Evolutionary conservation across 2,888 invertebrate species (phyloP).

Genomic region (Leuctra nigra): DNA sequence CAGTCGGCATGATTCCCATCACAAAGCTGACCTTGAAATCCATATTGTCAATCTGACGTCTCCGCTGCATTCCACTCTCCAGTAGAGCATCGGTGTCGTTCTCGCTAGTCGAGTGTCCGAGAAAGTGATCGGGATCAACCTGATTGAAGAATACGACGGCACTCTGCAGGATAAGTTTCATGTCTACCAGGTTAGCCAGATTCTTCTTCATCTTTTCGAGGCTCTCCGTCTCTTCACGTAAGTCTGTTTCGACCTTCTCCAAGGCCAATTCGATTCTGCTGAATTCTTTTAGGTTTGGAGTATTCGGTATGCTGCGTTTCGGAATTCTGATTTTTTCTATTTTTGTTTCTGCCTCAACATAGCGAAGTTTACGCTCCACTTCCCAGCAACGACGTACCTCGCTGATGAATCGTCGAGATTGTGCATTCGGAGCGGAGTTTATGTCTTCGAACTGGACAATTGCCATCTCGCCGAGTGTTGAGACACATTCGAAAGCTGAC

Average conservation of each 20-base stretch:
- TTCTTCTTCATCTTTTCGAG: background rate
- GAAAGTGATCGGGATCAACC: background rate
- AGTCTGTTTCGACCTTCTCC: background rate
- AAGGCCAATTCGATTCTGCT: background rate
- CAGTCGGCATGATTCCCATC: slow-evolving; percentile 92
- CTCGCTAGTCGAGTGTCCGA: background rate
- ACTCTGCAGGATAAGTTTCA: background rate
- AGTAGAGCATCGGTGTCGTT: no score
- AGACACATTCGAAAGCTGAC: background rate
- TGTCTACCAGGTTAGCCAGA: background rate
- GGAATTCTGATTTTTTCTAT: background rate
- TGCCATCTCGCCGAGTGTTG: background rate
- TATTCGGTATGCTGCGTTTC: background rate
- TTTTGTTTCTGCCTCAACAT: background rate
- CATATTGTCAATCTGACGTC: no score
- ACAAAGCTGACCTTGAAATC: slow-evolving; percentile 55
- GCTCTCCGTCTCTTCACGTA: background rate
- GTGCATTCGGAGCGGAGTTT: background rate
- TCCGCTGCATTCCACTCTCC: no score
- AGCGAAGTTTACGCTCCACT: background rate
- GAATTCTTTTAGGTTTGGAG: background rate
- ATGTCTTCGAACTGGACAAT: slow-evolving; percentile 10
- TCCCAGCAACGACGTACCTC: slow-evolving; percentile 11
- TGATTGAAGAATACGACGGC: background rate
- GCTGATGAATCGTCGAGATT: background rate